Percentiles rank a stretch among this genome's conserved stretches.
Conservation (phyloP, 2,797 vertebrate species). For the Hemitrygon akajei region DNA sequence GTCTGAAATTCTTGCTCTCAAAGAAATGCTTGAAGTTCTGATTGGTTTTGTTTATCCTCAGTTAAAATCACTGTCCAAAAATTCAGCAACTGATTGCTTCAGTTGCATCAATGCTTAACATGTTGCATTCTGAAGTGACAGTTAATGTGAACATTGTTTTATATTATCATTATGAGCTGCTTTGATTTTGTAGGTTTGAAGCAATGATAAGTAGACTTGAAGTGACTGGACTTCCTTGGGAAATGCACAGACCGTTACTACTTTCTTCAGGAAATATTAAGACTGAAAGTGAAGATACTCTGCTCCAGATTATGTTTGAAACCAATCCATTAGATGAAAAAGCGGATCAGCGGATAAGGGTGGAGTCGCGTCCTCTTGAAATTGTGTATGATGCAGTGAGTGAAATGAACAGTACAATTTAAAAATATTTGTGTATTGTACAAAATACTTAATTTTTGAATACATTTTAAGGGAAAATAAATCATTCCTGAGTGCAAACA, state of each 20-base stretch:
- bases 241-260: slow-evolving; percentile 64
- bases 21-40: too few relatives aligned
- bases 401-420: slow-evolving; percentile 41
- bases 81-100: too few relatives aligned
- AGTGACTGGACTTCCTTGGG: slow-evolving; percentile 69
- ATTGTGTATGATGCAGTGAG: slow-evolving; percentile 95
- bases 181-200: slow-evolving; percentile 64
- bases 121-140: not conserved
- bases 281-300: slow-evolving; percentile 59
- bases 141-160: not conserved
- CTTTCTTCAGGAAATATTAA: slow-evolving; percentile 72
- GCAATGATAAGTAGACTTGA: slow-evolving; percentile 77
- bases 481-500: not conserved
- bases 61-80: too few relatives aligned
- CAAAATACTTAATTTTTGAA: not conserved
- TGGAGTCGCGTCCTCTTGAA: slow-evolving; percentile 88
- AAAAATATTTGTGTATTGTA: not conserved
- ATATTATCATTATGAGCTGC: not conserved
- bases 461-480: not conserved
- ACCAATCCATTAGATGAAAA: slow-evolving; percentile 82
- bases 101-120: not conserved
- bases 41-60: too few relatives aligned
- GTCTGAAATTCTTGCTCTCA: too few relatives aligned
- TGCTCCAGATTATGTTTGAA: slow-evolving; percentile 83
- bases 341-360: slow-evolving; percentile 75